Evolutionary conservation across 92 coral and sea anemone species (phyloP).

Genomic region (Isaurus tuberculatus): DNA sequence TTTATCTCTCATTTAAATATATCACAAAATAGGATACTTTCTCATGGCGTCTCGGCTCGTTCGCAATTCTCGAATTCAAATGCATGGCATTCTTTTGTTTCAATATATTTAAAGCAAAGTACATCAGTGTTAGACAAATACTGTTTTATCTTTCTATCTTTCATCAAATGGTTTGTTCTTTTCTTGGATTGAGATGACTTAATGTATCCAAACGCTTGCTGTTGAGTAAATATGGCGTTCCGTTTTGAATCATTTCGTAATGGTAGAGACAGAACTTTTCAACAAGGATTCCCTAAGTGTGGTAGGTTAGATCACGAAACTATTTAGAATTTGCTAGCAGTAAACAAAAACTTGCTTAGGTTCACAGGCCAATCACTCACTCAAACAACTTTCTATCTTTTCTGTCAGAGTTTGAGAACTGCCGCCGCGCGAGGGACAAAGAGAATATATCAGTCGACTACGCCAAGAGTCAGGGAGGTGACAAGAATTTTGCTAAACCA

Average conservation of each 20-base stretch:
- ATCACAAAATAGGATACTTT: conserved; percentile 10
- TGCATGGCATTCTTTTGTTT: conserved; percentile 24
- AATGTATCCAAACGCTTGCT: not conserved
- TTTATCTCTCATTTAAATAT: not conserved
- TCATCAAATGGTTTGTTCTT: not conserved
- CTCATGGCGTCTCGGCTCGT: conserved; percentile 35
- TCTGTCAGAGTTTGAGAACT: conserved; percentile 37
- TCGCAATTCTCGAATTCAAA: conserved; percentile 4
- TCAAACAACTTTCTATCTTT: conserved; percentile 22
- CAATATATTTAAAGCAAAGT: conserved; percentile 6
- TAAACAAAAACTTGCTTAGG: not conserved
- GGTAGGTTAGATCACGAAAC: conserved; percentile 27
- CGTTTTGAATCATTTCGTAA: conserved; percentile 17
- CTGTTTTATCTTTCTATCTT: conserved; percentile 1
- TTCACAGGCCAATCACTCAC: conserved; percentile 30
- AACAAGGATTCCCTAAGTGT: conserved; percentile 13
- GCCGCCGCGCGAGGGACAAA: conserved; percentile 31
- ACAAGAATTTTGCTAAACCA: conserved; percentile 11
- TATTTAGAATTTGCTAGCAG: conserved; percentile 4
- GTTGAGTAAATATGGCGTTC: conserved; percentile 36
- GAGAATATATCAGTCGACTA: conserved; percentile 20
- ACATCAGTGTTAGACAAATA: conserved; percentile 4
- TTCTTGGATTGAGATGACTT: not conserved
- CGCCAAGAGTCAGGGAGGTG: not conserved
- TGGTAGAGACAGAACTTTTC: conserved; percentile 26